phyloP scores from a whole-genome alignment of 2,113 vertebrate genomes.

The Hyperoodon ampullatus region DNA sequence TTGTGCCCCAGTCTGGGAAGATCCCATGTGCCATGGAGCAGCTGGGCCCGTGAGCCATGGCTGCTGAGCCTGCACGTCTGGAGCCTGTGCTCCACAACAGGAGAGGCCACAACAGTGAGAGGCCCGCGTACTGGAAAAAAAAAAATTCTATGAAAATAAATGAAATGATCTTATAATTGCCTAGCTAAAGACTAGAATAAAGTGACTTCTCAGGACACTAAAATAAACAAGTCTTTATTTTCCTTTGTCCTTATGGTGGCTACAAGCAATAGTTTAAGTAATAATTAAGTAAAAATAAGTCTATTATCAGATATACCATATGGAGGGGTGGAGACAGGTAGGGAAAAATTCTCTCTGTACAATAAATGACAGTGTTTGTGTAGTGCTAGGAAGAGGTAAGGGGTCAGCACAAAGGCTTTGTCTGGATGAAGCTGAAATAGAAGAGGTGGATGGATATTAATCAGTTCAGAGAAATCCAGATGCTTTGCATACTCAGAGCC shows the following conservation, averaged over 20 bases:
- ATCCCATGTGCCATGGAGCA: too few relatives aligned
- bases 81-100: too few relatives aligned
- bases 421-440: conserved; percentile 47
- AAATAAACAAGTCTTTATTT: conserved; percentile 3
- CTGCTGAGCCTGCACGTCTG: too few relatives aligned
- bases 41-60: too few relatives aligned
- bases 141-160: conserved; percentile 25
- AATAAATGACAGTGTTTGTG: not conserved
- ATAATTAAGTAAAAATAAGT: conserved; percentile 44
- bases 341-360: not conserved
- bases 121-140: too few relatives aligned
- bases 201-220: conserved; percentile 29
- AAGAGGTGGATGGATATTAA: conserved; percentile 30
- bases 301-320: not conserved
- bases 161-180: not conserved
- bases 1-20: too few relatives aligned
- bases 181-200: not conserved
- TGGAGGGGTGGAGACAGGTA: not conserved
- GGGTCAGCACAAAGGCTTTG: conserved; percentile 15
- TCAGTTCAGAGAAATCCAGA: conserved; percentile 61
- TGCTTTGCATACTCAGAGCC: conserved; percentile 17
- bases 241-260: not conserved
- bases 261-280: conserved; percentile 40
- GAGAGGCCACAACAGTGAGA: too few relatives aligned
- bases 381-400: not conserved